A percentile compares a stretch with the other conserved stretches of the same genome.
phyloP scores from a whole-genome alignment of 2,113 vertebrate genomes.

The Mugil cephalus region DNA sequence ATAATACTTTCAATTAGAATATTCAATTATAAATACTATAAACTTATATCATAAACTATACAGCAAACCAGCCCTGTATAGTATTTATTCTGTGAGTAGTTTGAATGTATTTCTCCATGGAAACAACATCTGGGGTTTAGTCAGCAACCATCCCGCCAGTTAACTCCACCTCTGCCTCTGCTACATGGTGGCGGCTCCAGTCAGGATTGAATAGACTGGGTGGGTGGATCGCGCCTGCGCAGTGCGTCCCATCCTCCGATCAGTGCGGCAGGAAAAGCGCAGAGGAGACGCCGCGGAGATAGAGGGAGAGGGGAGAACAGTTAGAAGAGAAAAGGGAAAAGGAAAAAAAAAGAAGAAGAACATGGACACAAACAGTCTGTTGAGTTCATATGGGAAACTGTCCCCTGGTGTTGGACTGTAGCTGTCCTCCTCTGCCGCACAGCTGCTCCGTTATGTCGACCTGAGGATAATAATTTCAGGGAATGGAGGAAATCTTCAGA shows the following conservation, averaged over 20 bases:
- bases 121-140: constrained; percentile 32
- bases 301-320: constrained; percentile 45
- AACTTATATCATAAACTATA: not conserved
- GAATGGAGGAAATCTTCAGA: constrained; percentile 73
- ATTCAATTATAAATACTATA: too few species aligned
- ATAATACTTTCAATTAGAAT: too few species aligned
- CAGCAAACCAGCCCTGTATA: too few species aligned
- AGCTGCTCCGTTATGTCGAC: constrained; percentile 52
- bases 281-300: constrained; percentile 73
- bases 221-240: constrained; percentile 87
- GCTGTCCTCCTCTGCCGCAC: constrained; percentile 28
- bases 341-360: constrained; percentile 12
- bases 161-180: constrained; percentile 53
- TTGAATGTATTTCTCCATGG: not conserved
- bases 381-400: not conserved
- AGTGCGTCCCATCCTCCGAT: constrained; percentile 60
- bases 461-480: constrained; percentile 62
- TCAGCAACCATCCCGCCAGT: not conserved
- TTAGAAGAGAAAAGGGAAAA: constrained; percentile 30
- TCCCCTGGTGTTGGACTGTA: constrained; percentile 15
- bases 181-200: constrained; percentile 35
- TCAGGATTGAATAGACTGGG: constrained; percentile 55
- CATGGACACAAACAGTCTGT: constrained; percentile 49
- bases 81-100: not conserved
- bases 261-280: constrained; percentile 91